A percentile compares a stretch with the other conserved stretches of the same genome.
These are phyloP conservation scores for Hirundo rustica DNA, from an alignment of 2,797 vertebrate genomes.

Conservation along the genomic window DNA sequence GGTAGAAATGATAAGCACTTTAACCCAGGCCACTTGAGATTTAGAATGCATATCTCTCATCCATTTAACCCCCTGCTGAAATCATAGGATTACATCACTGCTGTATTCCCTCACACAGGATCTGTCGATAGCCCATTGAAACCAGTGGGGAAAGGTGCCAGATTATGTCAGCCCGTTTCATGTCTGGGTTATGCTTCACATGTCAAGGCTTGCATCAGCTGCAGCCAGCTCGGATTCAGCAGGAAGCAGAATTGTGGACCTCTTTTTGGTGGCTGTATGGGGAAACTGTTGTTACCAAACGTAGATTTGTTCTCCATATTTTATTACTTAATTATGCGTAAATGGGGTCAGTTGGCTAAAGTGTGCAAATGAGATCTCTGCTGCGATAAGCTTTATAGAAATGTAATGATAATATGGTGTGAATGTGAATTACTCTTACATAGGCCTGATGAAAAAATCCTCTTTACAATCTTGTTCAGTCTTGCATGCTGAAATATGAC, in stretches of 20 bases:
- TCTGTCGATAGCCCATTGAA: conserved; percentile 17
- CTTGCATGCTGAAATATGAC: conserved; percentile 18
- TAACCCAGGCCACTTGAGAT: neutral
- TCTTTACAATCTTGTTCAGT: conserved; percentile 11
- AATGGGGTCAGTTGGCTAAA: neutral
- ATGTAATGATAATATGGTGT: neutral
- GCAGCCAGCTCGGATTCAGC: neutral
- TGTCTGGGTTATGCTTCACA: neutral
- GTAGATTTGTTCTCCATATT: neutral
- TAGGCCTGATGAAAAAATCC: neutral
- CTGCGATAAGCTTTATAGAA: neutral
- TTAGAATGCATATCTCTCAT: neutral
- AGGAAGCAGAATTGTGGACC: neutral
- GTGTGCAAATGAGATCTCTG: neutral
- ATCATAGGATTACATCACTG: conserved; percentile 53
- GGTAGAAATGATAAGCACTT: neutral
- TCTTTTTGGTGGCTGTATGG: neutral
- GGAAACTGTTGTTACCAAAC: neutral
- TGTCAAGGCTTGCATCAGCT: neutral
- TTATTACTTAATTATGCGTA: neutral
- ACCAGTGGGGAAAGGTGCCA: conserved; percentile 28
- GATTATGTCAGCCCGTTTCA: conserved; percentile 22
- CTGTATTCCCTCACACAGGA: neutral
- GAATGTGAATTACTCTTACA: neutral
- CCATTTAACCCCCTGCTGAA: conserved; percentile 19